phyloP scores from a whole-genome alignment of 2,113 vertebrate genomes.

The Delphinapterus leucas region DNA sequence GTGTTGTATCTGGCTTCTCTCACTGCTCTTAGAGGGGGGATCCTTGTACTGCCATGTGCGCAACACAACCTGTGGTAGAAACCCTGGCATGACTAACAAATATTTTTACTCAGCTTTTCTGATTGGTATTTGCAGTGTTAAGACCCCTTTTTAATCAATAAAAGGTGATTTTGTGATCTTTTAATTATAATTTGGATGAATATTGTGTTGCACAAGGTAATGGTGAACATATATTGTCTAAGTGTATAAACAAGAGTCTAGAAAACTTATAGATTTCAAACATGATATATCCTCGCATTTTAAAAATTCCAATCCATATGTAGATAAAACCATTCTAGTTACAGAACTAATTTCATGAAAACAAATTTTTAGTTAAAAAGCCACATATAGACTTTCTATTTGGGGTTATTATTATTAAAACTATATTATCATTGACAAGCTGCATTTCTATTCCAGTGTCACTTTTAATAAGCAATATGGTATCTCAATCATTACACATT shows the following conservation, averaged over 20 bases:
- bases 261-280: neutral
- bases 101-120: neutral
- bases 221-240: neutral
- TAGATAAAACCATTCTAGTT: neutral
- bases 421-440: neutral
- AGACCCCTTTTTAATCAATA: neutral
- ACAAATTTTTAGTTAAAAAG: constrained; percentile 1
- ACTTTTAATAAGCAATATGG: neutral
- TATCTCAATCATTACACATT: neutral
- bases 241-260: neutral
- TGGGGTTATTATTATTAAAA: neutral
- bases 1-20: neutral
- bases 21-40: neutral
- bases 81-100: neutral
- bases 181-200: neutral
- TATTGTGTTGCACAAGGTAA: neutral
- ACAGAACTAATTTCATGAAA: neutral
- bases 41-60: neutral
- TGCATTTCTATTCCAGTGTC: neutral
- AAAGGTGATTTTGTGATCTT: neutral
- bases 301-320: neutral
- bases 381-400: neutral
- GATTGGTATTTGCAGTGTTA: neutral
- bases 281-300: neutral
- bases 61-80: neutral